Evolutionary conservation across 2,888 invertebrate species (phyloP).

Genomic region (Epistrophella euchroma): DNA sequence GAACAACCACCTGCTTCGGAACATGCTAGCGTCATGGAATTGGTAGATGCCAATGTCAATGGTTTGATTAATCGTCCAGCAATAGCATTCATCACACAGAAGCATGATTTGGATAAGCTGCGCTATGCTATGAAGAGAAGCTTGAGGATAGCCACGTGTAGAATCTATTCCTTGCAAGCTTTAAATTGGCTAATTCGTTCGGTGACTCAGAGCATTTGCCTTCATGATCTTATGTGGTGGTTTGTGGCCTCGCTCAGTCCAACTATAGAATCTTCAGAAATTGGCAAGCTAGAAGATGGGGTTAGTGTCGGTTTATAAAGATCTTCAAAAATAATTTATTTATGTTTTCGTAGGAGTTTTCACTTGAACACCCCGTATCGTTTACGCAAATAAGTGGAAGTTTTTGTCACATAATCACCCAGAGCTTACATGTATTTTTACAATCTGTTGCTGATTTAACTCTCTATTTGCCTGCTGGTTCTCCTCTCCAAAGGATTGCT

Average conservation of each 20-base stretch:
- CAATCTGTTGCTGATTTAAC: conserved; percentile 97
- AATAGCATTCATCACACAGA: conserved; percentile 93
- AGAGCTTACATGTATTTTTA: conserved; percentile 92
- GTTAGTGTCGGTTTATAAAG: conserved; percentile 78
- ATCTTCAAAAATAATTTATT: conserved; percentile 20
- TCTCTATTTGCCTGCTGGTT: conserved; percentile 93
- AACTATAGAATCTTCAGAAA: conserved; percentile 85
- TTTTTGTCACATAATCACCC: conserved; percentile 87
- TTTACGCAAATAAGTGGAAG: conserved; percentile 91
- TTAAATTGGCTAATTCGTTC: conserved; percentile 97
- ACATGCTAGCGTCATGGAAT: conserved; percentile 71
- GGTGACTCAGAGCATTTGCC: conserved; percentile 94
- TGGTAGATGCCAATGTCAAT: conserved; percentile 78
- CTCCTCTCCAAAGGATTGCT: conserved; percentile 95
- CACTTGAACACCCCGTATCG: conserved; percentile 90
- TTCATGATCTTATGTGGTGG: conserved; percentile 99
- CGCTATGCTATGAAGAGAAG: conserved; percentile 95
- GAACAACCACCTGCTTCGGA: conserved; percentile 59
- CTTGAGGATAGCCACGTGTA: conserved; percentile 90
- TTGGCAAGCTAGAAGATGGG: conserved; percentile 80
- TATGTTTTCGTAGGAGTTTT: conserved; percentile 82
- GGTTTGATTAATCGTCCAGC: conserved; percentile 88
- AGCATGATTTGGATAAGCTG: conserved; percentile 93
- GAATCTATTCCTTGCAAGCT: conserved; percentile 96
- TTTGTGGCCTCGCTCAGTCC: conserved; percentile 93